Percentiles rank a stretch among this genome's conserved stretches.
These are phyloP conservation scores for Eupithecia subumbrata DNA, from an alignment of 2,888 invertebrate species.

Conservation along the genomic window DNA sequence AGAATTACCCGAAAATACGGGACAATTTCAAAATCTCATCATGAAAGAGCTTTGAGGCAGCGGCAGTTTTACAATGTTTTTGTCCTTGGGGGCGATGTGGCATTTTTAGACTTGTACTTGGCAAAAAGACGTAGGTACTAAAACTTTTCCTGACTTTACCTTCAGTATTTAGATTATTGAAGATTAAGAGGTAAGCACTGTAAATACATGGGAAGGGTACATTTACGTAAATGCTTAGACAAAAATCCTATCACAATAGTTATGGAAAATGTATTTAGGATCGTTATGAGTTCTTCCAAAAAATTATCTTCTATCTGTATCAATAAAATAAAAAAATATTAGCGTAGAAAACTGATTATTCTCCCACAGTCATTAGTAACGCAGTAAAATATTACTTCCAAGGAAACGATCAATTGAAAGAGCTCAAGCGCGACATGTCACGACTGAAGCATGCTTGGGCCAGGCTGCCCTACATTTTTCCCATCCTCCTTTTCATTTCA, in stretches of 20 bases:
- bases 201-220: neutral
- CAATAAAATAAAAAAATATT: neutral
- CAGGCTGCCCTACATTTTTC: neutral
- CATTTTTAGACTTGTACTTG: neutral
- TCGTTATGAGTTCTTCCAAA: neutral
- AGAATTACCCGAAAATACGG: neutral
- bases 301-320: neutral
- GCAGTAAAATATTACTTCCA: neutral
- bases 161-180: neutral
- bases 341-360: neutral
- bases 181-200: neutral
- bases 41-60: neutral
- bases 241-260: neutral
- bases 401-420: neutral
- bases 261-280: neutral
- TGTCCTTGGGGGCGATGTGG: neutral
- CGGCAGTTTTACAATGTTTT: neutral
- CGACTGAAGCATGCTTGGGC: constrained; percentile 1
- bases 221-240: neutral
- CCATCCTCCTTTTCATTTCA: constrained; percentile 66
- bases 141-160: neutral
- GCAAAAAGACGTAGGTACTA: neutral
- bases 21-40: neutral
- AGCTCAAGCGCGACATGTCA: constrained; percentile 1
- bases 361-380: neutral